phyloP scores from a whole-genome alignment of 2,797 vertebrate species.

The Epinephelus coioides region DNA sequence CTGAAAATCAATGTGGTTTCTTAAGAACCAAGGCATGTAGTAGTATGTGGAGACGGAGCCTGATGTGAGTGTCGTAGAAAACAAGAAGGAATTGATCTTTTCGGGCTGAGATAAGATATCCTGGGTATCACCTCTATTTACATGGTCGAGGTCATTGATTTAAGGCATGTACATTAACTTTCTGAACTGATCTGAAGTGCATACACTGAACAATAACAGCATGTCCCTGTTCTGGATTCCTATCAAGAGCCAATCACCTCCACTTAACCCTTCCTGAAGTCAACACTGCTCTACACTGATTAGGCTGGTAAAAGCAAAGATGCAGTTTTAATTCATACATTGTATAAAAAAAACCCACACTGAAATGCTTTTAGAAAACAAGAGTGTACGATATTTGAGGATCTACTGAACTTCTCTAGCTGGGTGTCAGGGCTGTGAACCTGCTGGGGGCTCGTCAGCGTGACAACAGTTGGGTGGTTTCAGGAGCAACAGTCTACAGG shows the following conservation, averaged over 20 bases:
- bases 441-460: background rate
- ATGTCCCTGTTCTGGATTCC: background rate
- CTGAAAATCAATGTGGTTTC: constrained; percentile 12
- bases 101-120: constrained; percentile 18
- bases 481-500: background rate
- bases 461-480: constrained; percentile 12
- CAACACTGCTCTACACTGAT: constrained; percentile 4
- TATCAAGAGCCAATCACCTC: constrained; percentile 7
- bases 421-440: background rate
- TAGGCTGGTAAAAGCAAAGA: background rate
- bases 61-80: background rate
- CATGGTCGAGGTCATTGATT: constrained; percentile 49
- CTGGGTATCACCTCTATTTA: constrained; percentile 11
- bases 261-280: constrained; percentile 3
- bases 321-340: background rate
- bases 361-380: background rate
- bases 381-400: background rate
- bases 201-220: constrained; percentile 38
- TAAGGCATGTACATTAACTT: constrained; percentile 69
- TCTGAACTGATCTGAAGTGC: constrained; percentile 54
- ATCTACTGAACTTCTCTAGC: background rate
- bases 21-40: background rate
- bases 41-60: background rate
- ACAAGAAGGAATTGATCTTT: constrained; percentile 14
- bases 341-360: background rate